Base-by-base conservation (phyloP, 2,113 vertebrate species). In the Aramus guarauna region DNA sequence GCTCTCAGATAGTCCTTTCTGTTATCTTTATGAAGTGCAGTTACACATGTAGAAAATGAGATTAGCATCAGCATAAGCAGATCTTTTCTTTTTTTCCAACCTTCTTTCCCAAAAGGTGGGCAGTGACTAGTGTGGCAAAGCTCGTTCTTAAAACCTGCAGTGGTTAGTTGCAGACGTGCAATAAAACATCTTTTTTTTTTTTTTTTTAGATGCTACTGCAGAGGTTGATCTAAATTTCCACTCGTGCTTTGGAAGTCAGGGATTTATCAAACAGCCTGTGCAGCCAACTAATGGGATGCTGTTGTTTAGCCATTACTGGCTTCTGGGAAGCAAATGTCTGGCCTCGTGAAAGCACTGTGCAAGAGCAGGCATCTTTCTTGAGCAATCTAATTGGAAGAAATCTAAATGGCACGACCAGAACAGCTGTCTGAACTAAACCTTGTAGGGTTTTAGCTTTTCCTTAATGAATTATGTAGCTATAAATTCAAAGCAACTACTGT, bases 11-110 rank as follows among this genome's bases (percentile, higher is more conserved):
- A 56, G 63, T 82, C 84, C 56, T 90, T 84, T 96, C 58, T 86
- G 86, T 93, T 96, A 84, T n/a, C 72, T 90, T 77, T 92, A 68
- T 77, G 77, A 79, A 91, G 71, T 93, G 55, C 52, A 69, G 67
- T 79, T 90, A 19, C 71, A 83, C 56, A 37, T 5, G 13, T 9
- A 56, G 63, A 48, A 50, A 52, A 19, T 15, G 55, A 93, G 80
- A 91, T 96, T 66, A 90, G 53, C 75, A 59, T 50, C 84, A 71
- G 0, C 74, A 75, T 10, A 68, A 82, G 53, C 69, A 76, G 21
- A 32, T 71, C 66, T 59, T 63, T 62, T 21, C 4, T 71, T 74
- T 72, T 72, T 85, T 84, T 45, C 58, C 9, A 2, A 19, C 47
- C 43, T 47, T n/a, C 41, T 68, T 62, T 91, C 74, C 43, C 39